Percentiles rank a stretch among this genome's conserved stretches.
These are phyloP conservation scores for Myiozetetes cayanensis DNA, from an alignment of 2,113 vertebrate species.

Conservation along the genomic window DNA sequence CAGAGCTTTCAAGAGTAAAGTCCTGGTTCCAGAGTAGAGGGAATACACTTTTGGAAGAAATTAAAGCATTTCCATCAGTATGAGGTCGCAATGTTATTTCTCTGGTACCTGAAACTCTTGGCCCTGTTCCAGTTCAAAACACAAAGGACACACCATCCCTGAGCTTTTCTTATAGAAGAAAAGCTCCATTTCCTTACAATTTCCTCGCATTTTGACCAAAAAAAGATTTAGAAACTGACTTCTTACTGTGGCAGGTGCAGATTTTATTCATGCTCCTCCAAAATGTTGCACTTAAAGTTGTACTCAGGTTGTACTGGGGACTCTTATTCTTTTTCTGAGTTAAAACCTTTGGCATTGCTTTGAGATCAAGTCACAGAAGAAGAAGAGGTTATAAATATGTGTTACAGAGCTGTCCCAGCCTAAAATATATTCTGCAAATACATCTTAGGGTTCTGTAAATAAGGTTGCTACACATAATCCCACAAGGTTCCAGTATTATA, in stretches of 20 bases:
- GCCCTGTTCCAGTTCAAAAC: background rate
- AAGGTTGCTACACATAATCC: conserved; percentile 30
- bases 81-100: background rate
- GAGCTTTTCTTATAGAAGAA: background rate
- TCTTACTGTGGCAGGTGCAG: background rate
- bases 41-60: background rate
- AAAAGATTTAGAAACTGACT: background rate
- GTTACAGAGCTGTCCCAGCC: background rate
- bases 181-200: background rate
- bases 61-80: background rate
- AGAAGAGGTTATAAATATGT: background rate
- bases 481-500: background rate
- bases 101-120: background rate
- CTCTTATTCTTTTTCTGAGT: background rate
- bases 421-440: conserved; percentile 14
- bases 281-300: background rate
- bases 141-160: background rate
- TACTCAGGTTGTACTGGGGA: background rate
- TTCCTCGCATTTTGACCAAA: background rate
- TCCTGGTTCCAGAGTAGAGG: background rate
- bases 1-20: too few species aligned
- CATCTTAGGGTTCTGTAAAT: conserved; percentile 21
- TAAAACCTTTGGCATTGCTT: background rate
- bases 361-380: background rate
- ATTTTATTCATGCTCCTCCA: background rate